Base-by-base conservation (phyloP, 2,113 vertebrate species). In the Hippocampus abdominalis region DNA sequence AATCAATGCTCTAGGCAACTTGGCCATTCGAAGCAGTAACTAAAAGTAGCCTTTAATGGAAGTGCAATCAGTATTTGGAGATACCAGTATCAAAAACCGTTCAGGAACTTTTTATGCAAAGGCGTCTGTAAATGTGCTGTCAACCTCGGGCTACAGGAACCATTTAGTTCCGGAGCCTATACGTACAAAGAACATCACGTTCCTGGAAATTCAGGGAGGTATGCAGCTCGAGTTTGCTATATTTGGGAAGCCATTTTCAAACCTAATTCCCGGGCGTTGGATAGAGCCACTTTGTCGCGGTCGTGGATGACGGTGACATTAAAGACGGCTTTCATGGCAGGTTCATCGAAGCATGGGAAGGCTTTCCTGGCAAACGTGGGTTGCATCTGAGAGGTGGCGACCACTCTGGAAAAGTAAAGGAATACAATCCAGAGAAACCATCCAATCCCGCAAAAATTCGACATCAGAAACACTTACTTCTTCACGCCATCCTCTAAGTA, bases 291-390 rank as follows among this genome's bases (percentile, higher is more conserved):
- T 0, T 86, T 80, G 25, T 18, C 0, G 0, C 0, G 23, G 2
- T 79, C 77, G 77, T 98, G 82, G 77, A 94, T 87, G 75, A 99
- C 81, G 0, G 88, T 93, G 78, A 99, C 90, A 0, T 61, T 73
- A 72, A 99, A 99, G 10, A 21, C 64, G 29, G 97, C 96, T 86
- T 98, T 99, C 95, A 98, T 94, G 71, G 92, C 94, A 0, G 97
- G 97, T 79, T 99, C 97, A 0, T 99, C 97, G 0, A 99, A 99
- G 89, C 96, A 99, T 0, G 97, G 97, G 78, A 99, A 99, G 4
- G 94, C 84, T 77, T 98, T 95, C 80, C 97, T 93, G 11, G 96
- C 96, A 0, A 93, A 92, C 0, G 96, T 75, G 0, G 96, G 89
- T 80, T 98, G 92, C 97, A 98, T 98, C 86, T 99, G 97, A 0